Evolutionary conservation across 2,113 vertebrate genomes (phyloP).

Genomic region (Cololabis saira): DNA sequence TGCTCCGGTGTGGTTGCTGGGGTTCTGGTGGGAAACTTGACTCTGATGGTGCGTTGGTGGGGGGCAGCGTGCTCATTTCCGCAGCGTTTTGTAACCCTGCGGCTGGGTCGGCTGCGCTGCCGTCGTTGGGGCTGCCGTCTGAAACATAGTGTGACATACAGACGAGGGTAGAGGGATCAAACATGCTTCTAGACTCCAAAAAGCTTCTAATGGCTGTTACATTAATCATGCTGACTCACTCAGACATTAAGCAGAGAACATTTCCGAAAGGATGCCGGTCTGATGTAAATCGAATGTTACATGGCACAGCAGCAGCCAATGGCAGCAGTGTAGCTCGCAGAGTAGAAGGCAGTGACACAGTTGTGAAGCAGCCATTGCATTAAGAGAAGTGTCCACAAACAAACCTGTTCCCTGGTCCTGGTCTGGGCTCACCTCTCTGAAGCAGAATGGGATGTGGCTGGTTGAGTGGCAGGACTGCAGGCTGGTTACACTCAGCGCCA

Average conservation of each 20-base stretch:
- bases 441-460: not conserved
- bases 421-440: conserved; percentile 30
- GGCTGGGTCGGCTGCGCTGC: conserved; percentile 81
- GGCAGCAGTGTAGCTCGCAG: conserved; percentile 54
- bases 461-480: conserved; percentile 4
- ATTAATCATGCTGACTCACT: conserved; percentile 58
- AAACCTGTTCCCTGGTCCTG: conserved; percentile 54
- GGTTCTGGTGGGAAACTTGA: conserved; percentile 90
- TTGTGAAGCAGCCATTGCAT: conserved; percentile 62
- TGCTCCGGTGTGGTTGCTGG: conserved; percentile 90
- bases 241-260: conserved; percentile 52
- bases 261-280: conserved; percentile 66
- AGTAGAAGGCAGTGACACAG: conserved; percentile 55
- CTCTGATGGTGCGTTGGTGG: conserved; percentile 84
- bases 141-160: conserved; percentile 85
- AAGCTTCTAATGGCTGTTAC: conserved; percentile 29
- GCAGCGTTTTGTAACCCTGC: conserved; percentile 93
- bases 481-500: conserved; percentile 29
- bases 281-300: conserved; percentile 64
- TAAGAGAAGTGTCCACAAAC: conserved; percentile 41
- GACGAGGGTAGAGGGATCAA: conserved; percentile 74
- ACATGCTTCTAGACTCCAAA: conserved; percentile 49
- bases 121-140: conserved; percentile 90
- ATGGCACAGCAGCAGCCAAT: conserved; percentile 58
- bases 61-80: conserved; percentile 88